A percentile compares a stretch with the other conserved stretches of the same genome.
Evolutionary conservation across 1,140 invertebrate species (phyloP).

Genomic region (Heterodera schachtii): DNA sequence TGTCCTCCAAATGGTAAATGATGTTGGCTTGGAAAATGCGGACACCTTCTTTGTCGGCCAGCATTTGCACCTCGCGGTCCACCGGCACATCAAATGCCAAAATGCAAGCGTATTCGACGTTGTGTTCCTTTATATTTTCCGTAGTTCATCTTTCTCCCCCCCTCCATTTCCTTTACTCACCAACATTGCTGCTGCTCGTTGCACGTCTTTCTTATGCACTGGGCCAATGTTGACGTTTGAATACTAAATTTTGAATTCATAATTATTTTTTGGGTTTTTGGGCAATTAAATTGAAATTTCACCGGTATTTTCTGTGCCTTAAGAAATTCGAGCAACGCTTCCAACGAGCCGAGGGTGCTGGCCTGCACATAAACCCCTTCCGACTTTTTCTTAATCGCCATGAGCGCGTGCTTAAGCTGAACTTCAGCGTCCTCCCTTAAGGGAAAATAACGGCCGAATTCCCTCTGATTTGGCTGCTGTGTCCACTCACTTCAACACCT

Average conservation of each 20-base stretch:
- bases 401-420: slow-evolving; percentile 80
- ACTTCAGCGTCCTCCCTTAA: slow-evolving; percentile 60
- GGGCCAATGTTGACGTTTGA: slow-evolving; percentile 97
- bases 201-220: slow-evolving; percentile 98
- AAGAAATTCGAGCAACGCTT: slow-evolving; percentile 94
- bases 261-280: slow-evolving; percentile 32
- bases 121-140: slow-evolving; percentile 1
- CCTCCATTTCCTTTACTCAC: slow-evolving; percentile 79
- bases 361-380: slow-evolving; percentile 94
- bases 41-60: slow-evolving; percentile 89
- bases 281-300: slow-evolving; percentile 54
- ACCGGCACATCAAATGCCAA: slow-evolving; percentile 99
- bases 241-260: slow-evolving; percentile 76
- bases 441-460: slow-evolving; percentile 6
- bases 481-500: slow-evolving; percentile 73
- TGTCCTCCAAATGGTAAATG: slow-evolving; percentile 99
- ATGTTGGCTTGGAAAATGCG: slow-evolving; percentile 99
- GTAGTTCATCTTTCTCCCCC: slow-evolving; percentile 73
- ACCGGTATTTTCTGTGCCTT: slow-evolving; percentile 89
- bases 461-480: neutral
- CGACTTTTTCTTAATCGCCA: slow-evolving; percentile 84
- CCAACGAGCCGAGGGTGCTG: slow-evolving; percentile 93
- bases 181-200: slow-evolving; percentile 98
- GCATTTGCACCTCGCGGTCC: slow-evolving; percentile 92
- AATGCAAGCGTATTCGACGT: slow-evolving; percentile 85